Evolutionary conservation across 2,888 invertebrate genomes (phyloP).

Genomic region (Lapara coniferarum): DNA sequence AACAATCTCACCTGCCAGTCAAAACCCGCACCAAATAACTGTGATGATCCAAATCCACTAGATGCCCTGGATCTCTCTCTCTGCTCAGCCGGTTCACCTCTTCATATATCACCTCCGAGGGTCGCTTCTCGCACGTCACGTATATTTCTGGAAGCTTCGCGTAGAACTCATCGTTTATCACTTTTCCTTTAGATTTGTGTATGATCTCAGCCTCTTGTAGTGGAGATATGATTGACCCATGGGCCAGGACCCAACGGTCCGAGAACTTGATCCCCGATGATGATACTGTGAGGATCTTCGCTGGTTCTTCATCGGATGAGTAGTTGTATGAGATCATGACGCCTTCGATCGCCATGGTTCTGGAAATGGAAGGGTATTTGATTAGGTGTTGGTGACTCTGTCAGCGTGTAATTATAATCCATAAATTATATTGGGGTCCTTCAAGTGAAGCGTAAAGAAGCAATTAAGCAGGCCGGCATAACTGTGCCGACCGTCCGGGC

Average conservation of each 20-base stretch:
- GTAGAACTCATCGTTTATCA: conserved; percentile 74
- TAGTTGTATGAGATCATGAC: conserved; percentile 80
- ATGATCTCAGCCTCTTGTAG: conserved; percentile 69
- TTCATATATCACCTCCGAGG: conserved; percentile 57
- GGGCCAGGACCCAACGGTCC: conserved; percentile 80
- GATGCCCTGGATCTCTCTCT: conserved; percentile 55
- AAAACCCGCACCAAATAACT: conserved; percentile 73
- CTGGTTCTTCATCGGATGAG: conserved; percentile 67
- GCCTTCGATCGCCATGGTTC: conserved; percentile 71
- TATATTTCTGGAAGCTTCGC: conserved; percentile 73
- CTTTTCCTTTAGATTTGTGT: conserved; percentile 66
- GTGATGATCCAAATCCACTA: conserved; percentile 64
- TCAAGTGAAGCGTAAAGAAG: too few species aligned
- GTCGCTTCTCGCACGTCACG: conserved; percentile 69
- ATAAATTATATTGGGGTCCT: too few species aligned
- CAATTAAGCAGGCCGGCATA: too few species aligned
- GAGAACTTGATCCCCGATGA: conserved; percentile 81
- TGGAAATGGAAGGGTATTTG: conserved; percentile 32
- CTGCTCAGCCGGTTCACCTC: conserved; percentile 65
- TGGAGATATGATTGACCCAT: conserved; percentile 78
- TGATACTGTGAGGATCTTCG: conserved; percentile 76
- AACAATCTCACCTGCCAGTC: conserved; percentile 62
- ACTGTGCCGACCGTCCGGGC: too few species aligned
- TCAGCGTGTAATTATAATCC: too few species aligned
- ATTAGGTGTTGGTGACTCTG: too few species aligned